Evolutionary conservation across 2,888 invertebrate genomes (phyloP), one percentile per base, ranked within the genome.

Genomic region (Chymomyza procnemis): DNA sequence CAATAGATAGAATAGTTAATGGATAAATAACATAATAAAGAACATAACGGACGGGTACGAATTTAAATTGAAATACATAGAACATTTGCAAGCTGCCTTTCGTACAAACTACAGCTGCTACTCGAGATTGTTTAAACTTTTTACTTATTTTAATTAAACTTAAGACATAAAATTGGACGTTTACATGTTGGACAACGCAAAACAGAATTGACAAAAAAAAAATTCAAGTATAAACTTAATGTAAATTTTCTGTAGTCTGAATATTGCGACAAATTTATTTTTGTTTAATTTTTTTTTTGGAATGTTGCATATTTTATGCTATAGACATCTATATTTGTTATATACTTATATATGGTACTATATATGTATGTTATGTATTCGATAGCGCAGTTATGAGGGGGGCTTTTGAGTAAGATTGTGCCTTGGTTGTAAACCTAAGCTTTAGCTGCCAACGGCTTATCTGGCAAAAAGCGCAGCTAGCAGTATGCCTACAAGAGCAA

Each of bases 401-500:
- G 30, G 18, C 16, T 64, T 65, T 55, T 78, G 65, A 64, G 62
- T 79, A 66, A 69, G 71, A 16, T 69, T 64, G 67, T 64, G 63
- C 58, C 18, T 56, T 8, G 22, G 65, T 57, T 19, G 55, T 60
- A 54, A 64, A 54, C 30, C 21, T 58, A 58, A 9, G 30, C 6
- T 18, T 34, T 66, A 64, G 55, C 30, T 30, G 21, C 48, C 16
- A 22, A 64, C 76, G 70, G 79, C 84, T 90, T 90, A 90, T 90
- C 90, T 90, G 73, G 89, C 90, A 74, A 92, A 89, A 66, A 91
- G 85, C 72, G 91, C 90, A 61, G 92, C 88, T 71, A 92, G 71
- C 56, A 93, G 76, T 65, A 93, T 90, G 82, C 93, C 89, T 69
- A 92, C 84, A 74, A 93, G 83, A 74, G 93, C 91, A 73, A 93